A percentile compares a stretch with the other conserved stretches of the same genome.
Evolutionary conservation across 2,797 vertebrate genomes (phyloP).

Genomic region (Megalops cyprinoides): DNA sequence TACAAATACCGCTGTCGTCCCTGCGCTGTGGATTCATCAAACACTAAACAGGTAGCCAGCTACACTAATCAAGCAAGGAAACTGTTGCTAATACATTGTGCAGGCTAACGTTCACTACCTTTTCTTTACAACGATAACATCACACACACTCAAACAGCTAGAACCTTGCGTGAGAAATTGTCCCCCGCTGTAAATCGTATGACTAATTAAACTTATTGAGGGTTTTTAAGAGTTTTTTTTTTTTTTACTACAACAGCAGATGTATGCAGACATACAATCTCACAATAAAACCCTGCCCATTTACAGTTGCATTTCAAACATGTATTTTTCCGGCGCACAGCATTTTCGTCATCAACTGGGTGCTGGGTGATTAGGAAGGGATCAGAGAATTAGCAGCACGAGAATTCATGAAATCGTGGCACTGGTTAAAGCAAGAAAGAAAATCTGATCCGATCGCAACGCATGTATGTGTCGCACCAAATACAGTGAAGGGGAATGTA

Average conservation of each 20-base stretch:
- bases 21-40: not conserved
- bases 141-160: not conserved
- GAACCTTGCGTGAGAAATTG: not conserved
- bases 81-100: not conserved
- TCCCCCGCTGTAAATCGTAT: not conserved
- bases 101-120: not conserved
- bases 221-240: not conserved
- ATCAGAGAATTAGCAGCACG: too few relatives aligned
- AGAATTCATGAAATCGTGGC: too few relatives aligned
- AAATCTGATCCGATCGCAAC: too few relatives aligned
- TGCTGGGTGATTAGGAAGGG: not conserved
- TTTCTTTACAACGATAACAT: not conserved
- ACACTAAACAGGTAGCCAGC: not conserved
- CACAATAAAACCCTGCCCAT: not conserved
- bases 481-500: too few relatives aligned
- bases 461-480: too few relatives aligned
- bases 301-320: conserved; percentile 5
- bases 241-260: not conserved
- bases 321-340: conserved; percentile 14
- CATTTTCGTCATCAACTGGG: conserved; percentile 13
- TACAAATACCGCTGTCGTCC: not conserved
- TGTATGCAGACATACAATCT: not conserved
- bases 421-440: too few relatives aligned
- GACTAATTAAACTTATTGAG: not conserved
- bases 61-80: not conserved